These are phyloP conservation scores for Polyergus mexicanus DNA, from an alignment of 1,140 invertebrate species.

Conservation along the genomic window DNA sequence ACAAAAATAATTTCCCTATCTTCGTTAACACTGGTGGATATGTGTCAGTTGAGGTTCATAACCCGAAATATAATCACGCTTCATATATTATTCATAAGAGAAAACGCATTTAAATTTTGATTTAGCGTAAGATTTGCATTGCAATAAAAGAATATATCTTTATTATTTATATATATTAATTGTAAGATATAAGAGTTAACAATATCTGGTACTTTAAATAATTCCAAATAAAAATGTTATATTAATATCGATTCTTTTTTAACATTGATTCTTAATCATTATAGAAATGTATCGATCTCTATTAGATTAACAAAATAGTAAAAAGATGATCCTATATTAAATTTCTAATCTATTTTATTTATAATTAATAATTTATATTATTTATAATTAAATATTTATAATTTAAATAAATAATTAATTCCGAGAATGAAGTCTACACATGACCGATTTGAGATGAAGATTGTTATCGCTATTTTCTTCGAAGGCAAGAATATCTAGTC, in stretches of 20 bases:
- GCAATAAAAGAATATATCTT: neutral
- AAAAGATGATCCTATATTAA: conserved; percentile 3
- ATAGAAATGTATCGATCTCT: neutral
- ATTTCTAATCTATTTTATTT: neutral
- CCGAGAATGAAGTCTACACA: neutral
- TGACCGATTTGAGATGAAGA: neutral
- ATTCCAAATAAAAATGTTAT: neutral
- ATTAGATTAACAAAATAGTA: neutral
- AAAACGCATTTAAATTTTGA: neutral
- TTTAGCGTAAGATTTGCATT: neutral
- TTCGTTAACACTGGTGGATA: neutral
- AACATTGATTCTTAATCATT: neutral
- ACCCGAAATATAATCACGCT: neutral
- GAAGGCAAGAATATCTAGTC: neutral
- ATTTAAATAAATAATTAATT: conserved; percentile 2
- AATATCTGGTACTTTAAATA: neutral
- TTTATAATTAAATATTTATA: too few species aligned
- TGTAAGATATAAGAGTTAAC: neutral
- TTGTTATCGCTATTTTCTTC: conserved; percentile 9
- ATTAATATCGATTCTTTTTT: too few species aligned
- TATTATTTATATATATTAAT: neutral
- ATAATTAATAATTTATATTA: too few species aligned
- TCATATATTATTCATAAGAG: conserved; percentile 10
- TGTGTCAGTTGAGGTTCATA: neutral
- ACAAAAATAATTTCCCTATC: conserved; percentile 19